These are phyloP conservation scores for Limnodromus scolopaceus DNA, from an alignment of 2,797 vertebrate species.

Conservation along the genomic window DNA sequence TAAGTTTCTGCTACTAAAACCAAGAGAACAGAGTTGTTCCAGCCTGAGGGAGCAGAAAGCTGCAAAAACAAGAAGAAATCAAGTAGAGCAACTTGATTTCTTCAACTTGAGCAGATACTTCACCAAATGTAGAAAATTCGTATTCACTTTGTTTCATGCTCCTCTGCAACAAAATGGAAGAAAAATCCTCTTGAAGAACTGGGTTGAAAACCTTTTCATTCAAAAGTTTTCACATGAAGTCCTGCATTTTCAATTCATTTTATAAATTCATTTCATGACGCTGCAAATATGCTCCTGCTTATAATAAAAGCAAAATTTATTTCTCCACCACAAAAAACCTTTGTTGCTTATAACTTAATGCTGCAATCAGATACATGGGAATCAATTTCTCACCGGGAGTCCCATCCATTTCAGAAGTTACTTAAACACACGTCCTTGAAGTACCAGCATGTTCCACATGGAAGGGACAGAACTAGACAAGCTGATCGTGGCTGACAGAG, in stretches of 20 bases:
- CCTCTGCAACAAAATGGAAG: conserved; percentile 17
- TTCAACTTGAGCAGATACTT: conserved; percentile 47
- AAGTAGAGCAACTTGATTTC: conserved; percentile 17
- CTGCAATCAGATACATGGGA: background rate
- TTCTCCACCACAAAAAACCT: background rate
- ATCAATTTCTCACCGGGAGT: rapidly evolving
- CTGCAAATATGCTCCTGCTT: background rate
- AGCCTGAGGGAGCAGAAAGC: conserved; percentile 20
- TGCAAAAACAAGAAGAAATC: conserved; percentile 50
- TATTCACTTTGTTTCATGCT: conserved; percentile 13
- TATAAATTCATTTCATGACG: background rate
- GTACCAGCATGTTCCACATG: background rate
- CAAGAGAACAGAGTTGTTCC: background rate
- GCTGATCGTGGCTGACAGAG: background rate
- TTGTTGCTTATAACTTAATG: background rate
- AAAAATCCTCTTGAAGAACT: background rate
- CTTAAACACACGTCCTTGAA: background rate
- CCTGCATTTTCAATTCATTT: background rate
- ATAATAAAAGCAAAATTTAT: background rate
- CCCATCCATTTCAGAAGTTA: background rate
- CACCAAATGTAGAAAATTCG: conserved; percentile 42
- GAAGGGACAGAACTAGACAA: background rate
- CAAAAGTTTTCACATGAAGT: background rate
- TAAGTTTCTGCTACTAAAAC: background rate
- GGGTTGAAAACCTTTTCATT: background rate